These are phyloP conservation scores for Oostethus manadensis DNA, from an alignment of 2,113 vertebrate genomes.

Conservation along the genomic window DNA sequence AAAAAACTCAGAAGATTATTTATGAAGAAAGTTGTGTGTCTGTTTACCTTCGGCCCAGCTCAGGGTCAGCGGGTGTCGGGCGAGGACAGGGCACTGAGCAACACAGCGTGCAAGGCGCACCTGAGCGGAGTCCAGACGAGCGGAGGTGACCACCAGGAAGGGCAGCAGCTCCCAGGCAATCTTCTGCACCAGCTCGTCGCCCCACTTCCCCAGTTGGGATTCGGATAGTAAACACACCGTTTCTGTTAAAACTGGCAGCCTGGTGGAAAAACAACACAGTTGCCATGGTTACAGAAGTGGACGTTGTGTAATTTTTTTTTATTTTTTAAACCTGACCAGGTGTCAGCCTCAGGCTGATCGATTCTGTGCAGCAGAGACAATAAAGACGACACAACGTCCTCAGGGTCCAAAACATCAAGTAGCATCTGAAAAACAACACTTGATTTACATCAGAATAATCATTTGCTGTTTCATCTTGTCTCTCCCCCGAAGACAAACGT, in stretches of 20 bases:
- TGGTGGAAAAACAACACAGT: conserved; percentile 37
- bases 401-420: conserved; percentile 65
- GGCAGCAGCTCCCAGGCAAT: conserved; percentile 75
- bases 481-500: too few species aligned
- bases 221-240: conserved; percentile 70
- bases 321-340: too few species aligned
- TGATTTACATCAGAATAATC: not conserved
- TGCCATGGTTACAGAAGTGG: not conserved
- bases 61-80: conserved; percentile 76
- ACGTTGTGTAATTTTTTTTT: too few species aligned
- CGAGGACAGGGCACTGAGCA: conserved; percentile 70
- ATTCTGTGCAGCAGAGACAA: conserved; percentile 76
- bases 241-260: conserved; percentile 74
- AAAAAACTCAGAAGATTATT: too few species aligned
- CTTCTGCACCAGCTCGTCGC: conserved; percentile 44
- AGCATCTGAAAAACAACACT: conserved; percentile 62
- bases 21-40: not conserved
- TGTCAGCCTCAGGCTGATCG: conserved; percentile 63
- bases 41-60: conserved; percentile 81
- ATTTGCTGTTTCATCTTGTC: too few species aligned
- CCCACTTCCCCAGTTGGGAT: conserved; percentile 48
- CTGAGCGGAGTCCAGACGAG: conserved; percentile 62
- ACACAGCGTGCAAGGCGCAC: conserved; percentile 69
- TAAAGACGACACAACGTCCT: conserved; percentile 69
- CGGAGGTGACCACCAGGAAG: conserved; percentile 73